Evolutionary conservation across 2,113 vertebrate species (phyloP).

Genomic region (Gambusia holbrooki): DNA sequence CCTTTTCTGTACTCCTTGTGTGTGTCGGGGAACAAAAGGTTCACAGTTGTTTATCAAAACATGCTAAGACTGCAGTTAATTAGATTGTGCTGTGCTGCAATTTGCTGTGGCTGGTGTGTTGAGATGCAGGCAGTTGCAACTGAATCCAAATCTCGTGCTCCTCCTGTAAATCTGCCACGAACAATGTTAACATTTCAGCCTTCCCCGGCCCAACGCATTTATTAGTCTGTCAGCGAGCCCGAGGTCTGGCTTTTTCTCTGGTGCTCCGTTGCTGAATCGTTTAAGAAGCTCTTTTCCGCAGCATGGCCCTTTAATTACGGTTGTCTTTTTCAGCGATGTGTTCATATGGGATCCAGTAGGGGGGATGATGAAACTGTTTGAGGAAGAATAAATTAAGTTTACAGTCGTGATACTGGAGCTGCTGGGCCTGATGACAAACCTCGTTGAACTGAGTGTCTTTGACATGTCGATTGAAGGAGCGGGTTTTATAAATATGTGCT

Average conservation of each 20-base stretch:
- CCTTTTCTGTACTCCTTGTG: background rate
- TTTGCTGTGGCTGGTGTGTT: conserved; percentile 6
- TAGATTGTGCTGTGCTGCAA: background rate
- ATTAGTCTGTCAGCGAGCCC: conserved; percentile 60
- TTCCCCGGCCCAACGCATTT: conserved; percentile 39
- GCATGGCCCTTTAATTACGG: conserved; percentile 49
- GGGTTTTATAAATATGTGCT: too few species aligned
- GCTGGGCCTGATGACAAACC: background rate
- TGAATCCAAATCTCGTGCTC: conserved; percentile 29
- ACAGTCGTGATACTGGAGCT: conserved; percentile 7
- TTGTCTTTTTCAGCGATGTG: conserved; percentile 27
- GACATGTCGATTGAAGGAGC: too few species aligned
- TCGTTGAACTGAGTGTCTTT: background rate
- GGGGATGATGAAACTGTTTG: conserved; percentile 1
- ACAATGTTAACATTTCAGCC: conserved; percentile 45
- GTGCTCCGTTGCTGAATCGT: conserved; percentile 25
- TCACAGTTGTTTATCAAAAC: background rate
- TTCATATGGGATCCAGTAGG: conserved; percentile 18
- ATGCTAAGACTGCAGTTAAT: background rate
- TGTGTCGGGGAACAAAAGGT: background rate
- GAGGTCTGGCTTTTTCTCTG: conserved; percentile 2
- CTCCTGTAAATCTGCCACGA: conserved; percentile 46
- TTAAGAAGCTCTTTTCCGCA: conserved; percentile 21
- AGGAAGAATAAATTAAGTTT: conserved; percentile 31
- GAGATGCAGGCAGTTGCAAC: conserved; percentile 5